Conservation (phyloP, 2,797 vertebrate genomes). For the Sebastes alutus region DNA sequence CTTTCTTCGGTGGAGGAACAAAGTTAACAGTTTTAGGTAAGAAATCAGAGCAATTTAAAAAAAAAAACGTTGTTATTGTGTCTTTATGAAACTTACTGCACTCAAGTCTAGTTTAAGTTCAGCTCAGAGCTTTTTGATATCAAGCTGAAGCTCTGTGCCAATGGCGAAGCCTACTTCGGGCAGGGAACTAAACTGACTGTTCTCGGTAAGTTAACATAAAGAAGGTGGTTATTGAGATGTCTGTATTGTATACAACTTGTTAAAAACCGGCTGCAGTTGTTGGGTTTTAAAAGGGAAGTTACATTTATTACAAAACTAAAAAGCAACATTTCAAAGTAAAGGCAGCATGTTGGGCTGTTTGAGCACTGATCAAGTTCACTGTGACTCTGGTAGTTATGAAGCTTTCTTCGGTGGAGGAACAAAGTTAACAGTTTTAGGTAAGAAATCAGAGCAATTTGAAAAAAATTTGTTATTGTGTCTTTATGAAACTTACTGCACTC, state of each 20-base stretch:
- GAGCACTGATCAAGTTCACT: no score
- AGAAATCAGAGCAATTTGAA: no score
- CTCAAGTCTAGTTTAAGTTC: not conserved
- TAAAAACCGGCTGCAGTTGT: not conserved
- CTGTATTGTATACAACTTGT: no score
- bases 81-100: not conserved
- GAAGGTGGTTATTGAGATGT: not conserved
- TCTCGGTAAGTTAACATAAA: not conserved
- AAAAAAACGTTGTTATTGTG: no score
- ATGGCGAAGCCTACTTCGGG: no score
- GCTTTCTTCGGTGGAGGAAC: no score
- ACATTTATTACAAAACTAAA: no score
- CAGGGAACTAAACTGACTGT: not conserved
- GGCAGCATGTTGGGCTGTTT: no score
- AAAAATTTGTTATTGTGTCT: not conserved
- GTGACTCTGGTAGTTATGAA: no score
- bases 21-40: constrained; percentile 80
- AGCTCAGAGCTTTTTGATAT: not conserved
- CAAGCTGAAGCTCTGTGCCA: no score
- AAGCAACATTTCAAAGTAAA: not conserved
- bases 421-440: no score
- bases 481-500: not conserved
- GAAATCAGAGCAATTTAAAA: constrained; percentile 2
- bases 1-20: constrained; percentile 76
- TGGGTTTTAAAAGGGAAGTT: not conserved